Evolutionary conservation across 2,888 invertebrate genomes (phyloP), one percentile per base, ranked within the genome.

Genomic region (Nowickia ferox): DNA sequence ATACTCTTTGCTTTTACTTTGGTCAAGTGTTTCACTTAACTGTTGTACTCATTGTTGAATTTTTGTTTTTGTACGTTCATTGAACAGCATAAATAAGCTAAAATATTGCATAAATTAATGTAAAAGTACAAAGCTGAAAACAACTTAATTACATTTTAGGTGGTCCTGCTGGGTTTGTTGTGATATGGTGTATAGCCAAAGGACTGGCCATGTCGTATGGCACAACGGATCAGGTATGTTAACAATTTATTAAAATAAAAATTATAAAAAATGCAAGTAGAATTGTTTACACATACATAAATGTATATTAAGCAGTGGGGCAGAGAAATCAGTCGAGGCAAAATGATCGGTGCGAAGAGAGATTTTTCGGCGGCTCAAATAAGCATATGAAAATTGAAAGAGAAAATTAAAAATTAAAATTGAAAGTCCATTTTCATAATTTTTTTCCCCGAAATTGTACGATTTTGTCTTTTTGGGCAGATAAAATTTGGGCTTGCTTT

Each of bases 151-250:
- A 38, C 42, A 66, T 87, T 63, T 10, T 88, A 93, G 93, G 93
- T 78, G 92, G 92, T 19, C 93, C 93, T 59, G 93, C 92, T 38
- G 86, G 92, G 69, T 92, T 92, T 84, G 92, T 93, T 82, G 88
- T 91, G 59, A 89, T 90, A 79, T 93, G 93, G 93, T 89, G 90
- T 15, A 89, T 92, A 87, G 92, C 92, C 42, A 93, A 93, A 87
- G 89, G 91, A 75, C 88, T 92, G 75, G 92, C 92, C 46, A 89
- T 91, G 59, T 90, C 89, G 71, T 90, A 90, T 80, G 88, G 87
- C 74, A 89, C 79, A 80, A 80, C 86, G 38, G 88, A 88, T 78
- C 89, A 92, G 90, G 92, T 92, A 84, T 76, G 89, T 42, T 79
- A 71, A 53, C n/a, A 61, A 75, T 61, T 53, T 30, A 65, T 76